These are phyloP conservation scores for Amphiprion clarkii DNA, from an alignment of 2,797 vertebrate species.

Conservation along the genomic window DNA sequence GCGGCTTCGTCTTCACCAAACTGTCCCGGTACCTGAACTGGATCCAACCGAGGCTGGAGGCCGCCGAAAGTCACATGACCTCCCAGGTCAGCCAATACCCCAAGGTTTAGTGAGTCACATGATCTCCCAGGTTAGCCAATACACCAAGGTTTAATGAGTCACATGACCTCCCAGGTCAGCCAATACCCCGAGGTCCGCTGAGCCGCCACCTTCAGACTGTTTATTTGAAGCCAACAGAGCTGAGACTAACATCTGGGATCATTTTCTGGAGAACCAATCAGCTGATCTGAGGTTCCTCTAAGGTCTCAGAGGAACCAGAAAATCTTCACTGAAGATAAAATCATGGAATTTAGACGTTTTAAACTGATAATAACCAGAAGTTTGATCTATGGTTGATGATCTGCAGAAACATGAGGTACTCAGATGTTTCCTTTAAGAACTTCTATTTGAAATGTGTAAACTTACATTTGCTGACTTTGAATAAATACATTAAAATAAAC, in stretches of 20 bases:
- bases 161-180: slow-evolving; percentile 26
- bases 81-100: slow-evolving; percentile 23
- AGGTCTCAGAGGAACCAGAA: no score
- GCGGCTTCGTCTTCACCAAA: slow-evolving; percentile 86
- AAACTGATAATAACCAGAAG: no score
- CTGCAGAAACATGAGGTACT: no score
- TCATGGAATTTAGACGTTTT: no score
- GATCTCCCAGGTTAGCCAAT: background rate
- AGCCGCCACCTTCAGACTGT: slow-evolving; percentile 10
- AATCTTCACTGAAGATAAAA: no score
- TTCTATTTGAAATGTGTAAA: slow-evolving; percentile 9
- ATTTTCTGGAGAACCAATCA: no score
- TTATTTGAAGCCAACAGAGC: no score
- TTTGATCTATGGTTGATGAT: no score
- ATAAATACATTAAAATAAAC: background rate
- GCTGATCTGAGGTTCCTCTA: no score
- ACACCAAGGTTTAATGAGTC: slow-evolving; percentile 5
- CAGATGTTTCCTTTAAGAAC: no score
- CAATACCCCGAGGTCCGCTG: slow-evolving; percentile 18
- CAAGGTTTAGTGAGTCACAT: background rate
- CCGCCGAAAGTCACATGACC: slow-evolving; percentile 41
- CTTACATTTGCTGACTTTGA: background rate
- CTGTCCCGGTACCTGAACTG: slow-evolving; percentile 89
- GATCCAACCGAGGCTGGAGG: slow-evolving; percentile 75
- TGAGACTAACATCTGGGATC: no score